Evolutionary conservation across 2,888 invertebrate genomes (phyloP).

Genomic region (Nebria brevicollis): DNA sequence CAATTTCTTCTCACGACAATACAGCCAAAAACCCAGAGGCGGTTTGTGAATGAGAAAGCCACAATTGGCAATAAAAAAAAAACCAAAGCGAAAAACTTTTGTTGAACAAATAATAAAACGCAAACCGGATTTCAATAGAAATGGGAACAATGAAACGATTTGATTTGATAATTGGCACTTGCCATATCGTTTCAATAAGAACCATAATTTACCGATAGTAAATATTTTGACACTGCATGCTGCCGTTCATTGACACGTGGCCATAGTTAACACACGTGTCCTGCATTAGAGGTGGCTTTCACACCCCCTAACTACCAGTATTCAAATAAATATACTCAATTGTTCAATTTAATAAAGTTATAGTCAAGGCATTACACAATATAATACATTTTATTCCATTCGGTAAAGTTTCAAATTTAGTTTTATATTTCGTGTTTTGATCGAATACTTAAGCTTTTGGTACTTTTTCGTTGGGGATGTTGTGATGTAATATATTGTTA

Average conservation of each 20-base stretch:
- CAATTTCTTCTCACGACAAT: background rate
- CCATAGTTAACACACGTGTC: background rate
- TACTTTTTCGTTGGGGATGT: too few species aligned
- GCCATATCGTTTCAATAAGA: background rate
- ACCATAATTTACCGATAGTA: background rate
- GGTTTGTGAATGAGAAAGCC: background rate
- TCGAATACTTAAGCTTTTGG: too few species aligned
- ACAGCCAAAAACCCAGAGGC: background rate
- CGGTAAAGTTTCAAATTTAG: too few species aligned
- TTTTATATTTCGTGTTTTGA: too few species aligned
- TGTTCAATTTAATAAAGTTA: background rate
- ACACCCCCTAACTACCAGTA: background rate
- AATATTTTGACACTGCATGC: background rate
- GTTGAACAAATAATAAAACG: background rate
- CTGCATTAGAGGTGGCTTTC: background rate
- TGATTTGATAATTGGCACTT: background rate
- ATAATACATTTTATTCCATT: too few species aligned
- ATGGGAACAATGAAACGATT: background rate
- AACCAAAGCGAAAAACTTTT: background rate
- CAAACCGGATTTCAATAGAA: background rate
- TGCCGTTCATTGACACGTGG: background rate
- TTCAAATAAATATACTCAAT: background rate
- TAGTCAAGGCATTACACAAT: too few species aligned
- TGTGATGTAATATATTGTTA: too few species aligned
- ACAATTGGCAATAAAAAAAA: constrained; percentile 1